A percentile compares a stretch with the other conserved stretches of the same genome.
These are phyloP conservation scores for Mongoloraphidia duomilia DNA, from an alignment of 2,888 invertebrate species.

Conservation along the genomic window DNA sequence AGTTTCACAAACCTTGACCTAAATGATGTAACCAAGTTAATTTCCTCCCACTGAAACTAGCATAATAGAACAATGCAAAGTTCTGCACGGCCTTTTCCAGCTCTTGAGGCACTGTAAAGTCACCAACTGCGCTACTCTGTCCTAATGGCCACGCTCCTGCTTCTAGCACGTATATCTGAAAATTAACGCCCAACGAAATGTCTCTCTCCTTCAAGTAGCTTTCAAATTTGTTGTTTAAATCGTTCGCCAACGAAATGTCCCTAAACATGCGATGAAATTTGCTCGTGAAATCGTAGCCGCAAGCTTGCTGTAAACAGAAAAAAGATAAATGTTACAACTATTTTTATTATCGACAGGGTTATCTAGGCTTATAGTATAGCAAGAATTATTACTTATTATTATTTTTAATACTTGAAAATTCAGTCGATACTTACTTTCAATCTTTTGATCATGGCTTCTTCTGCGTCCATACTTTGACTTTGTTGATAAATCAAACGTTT, in stretches of 20 bases:
- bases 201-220: slow-evolving; percentile 48
- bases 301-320: slow-evolving; percentile 50
- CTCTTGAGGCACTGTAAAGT: slow-evolving; percentile 78
- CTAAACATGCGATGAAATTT: slow-evolving; percentile 99
- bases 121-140: slow-evolving; percentile 56
- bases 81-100: slow-evolving; percentile 76
- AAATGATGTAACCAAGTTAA: slow-evolving; percentile 94
- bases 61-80: slow-evolving; percentile 87
- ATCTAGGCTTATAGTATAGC: no score
- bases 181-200: slow-evolving; percentile 49
- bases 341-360: background rate
- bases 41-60: slow-evolving; percentile 80
- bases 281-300: slow-evolving; percentile 98
- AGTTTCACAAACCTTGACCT: slow-evolving; percentile 57
- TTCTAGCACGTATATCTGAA: slow-evolving; percentile 53
- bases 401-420: background rate
- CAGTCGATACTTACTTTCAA: slow-evolving; percentile 54
- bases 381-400: no score
- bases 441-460: slow-evolving; percentile 95
- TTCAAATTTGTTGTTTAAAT: slow-evolving; percentile 79
- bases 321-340: slow-evolving; percentile 1
- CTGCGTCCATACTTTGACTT: slow-evolving; percentile 92
- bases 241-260: slow-evolving; percentile 85
- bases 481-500: slow-evolving; percentile 86
- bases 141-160: slow-evolving; percentile 95